These are phyloP conservation scores for Aselliscus stoliczkanus DNA, from an alignment of 2,797 vertebrate genomes.

Conservation along the genomic window DNA sequence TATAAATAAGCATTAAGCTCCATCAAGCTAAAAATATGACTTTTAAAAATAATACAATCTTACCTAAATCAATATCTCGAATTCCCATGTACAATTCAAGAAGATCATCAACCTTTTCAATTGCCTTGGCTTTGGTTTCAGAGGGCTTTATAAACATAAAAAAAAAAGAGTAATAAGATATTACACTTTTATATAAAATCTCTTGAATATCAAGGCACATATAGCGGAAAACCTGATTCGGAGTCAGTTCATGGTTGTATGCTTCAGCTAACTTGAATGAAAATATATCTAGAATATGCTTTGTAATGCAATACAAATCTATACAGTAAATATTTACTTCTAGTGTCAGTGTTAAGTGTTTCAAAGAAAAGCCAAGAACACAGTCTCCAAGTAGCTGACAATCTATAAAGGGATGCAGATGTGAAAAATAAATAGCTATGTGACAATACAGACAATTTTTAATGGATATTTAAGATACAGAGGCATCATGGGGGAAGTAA, in stretches of 20 bases:
- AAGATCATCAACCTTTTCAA: conserved; percentile 94
- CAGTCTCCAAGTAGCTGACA: background rate
- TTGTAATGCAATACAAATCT: background rate
- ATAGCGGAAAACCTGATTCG: background rate
- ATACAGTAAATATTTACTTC: background rate
- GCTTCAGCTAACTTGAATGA: background rate
- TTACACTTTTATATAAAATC: background rate
- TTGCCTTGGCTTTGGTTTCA: conserved; percentile 92
- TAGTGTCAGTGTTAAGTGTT: background rate
- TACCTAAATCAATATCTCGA: conserved; percentile 94
- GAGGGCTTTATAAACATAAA: conserved; percentile 88
- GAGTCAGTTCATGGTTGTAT: background rate
- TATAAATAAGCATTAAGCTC: background rate
- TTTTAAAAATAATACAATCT: conserved; percentile 70
- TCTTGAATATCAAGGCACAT: background rate
- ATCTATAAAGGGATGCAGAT: background rate
- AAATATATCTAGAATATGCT: background rate
- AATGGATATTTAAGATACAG: background rate
- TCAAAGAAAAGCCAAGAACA: background rate
- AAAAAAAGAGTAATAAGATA: conserved; percentile 42
- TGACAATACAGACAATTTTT: background rate
- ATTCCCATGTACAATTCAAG: conserved; percentile 98
- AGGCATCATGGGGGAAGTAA: background rate
- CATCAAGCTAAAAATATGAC: background rate
- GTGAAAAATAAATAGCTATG: background rate